A percentile compares a stretch with the other conserved stretches of the same genome.
phyloP scores from a whole-genome alignment of 1,140 invertebrate genomes.

The Lamellibrachia luymesi region DNA sequence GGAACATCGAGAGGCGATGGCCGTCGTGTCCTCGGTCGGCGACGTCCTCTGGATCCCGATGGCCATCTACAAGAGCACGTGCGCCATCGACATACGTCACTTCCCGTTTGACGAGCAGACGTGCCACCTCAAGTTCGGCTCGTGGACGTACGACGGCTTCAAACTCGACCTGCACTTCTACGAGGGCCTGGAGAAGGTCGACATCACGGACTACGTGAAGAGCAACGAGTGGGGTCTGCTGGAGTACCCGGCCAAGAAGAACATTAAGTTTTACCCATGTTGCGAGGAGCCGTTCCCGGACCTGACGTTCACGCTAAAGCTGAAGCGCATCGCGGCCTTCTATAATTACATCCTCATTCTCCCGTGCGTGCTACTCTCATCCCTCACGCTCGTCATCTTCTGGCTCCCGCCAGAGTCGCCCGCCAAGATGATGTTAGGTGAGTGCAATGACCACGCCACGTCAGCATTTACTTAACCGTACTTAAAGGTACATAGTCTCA shows the following conservation, averaged over 20 bases:
- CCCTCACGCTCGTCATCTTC: constrained; percentile 56
- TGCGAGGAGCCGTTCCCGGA: constrained; percentile 56
- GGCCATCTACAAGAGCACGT: constrained; percentile 98
- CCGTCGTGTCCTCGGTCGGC: constrained; percentile 73
- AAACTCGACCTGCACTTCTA: constrained; percentile 52
- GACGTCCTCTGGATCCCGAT: constrained; percentile 96
- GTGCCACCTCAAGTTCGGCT: constrained; percentile 56
- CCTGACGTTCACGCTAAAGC: constrained; percentile 50
- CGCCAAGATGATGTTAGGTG: constrained; percentile 58
- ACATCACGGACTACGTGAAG: constrained; percentile 51
- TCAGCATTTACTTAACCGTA: too few species aligned
- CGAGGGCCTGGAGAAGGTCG: constrained; percentile 42
- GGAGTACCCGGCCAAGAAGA: constrained; percentile 39
- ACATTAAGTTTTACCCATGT: constrained; percentile 53
- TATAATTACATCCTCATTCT: constrained; percentile 58
- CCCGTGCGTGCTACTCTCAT: constrained; percentile 55
- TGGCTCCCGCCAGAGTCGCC: constrained; percentile 58
- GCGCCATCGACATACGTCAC: constrained; percentile 66
- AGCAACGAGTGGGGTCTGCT: constrained; percentile 58
- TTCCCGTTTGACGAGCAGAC: constrained; percentile 57
- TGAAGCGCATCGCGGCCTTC: constrained; percentile 54
- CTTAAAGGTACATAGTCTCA: too few species aligned
- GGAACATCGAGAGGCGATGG: constrained; percentile 53
- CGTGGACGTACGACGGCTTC: constrained; percentile 56
- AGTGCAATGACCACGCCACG: constrained; percentile 10